Evolutionary conservation across 2,888 invertebrate species (phyloP).

Genomic region (Pycnomerus fuliginosus): DNA sequence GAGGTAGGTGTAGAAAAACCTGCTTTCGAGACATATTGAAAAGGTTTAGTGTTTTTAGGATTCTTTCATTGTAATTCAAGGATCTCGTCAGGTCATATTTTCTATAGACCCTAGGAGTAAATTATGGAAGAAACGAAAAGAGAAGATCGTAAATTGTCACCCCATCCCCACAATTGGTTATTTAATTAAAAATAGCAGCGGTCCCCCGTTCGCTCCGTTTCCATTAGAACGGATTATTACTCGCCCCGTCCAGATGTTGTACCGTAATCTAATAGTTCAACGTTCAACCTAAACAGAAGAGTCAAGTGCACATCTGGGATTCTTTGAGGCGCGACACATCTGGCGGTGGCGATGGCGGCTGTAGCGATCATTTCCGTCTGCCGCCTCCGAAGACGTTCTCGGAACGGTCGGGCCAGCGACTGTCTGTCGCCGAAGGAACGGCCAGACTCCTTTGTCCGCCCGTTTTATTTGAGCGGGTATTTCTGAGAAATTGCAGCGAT

Average conservation of each 20-base stretch:
- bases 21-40: no score
- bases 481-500: constrained; percentile 4
- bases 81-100: no score
- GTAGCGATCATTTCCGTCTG: constrained; percentile 14
- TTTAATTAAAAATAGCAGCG: no score
- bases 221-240: no score
- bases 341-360: constrained; percentile 12
- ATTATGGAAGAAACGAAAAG: no score
- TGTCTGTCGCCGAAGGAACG: constrained; percentile 16
- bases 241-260: constrained; percentile 37
- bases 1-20: no score
- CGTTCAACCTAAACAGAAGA: constrained; percentile 42
- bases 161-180: no score
- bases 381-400: constrained; percentile 6
- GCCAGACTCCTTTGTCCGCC: constrained; percentile 13
- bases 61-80: no score
- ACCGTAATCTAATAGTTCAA: constrained; percentile 43
- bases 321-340: constrained; percentile 29
- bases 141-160: no score
- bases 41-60: no score
- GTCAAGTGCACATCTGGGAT: constrained; percentile 47
- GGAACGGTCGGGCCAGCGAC: constrained; percentile 1
- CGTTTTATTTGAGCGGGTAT: constrained; percentile 5
- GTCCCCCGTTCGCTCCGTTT: no score
- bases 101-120: no score